Conservation (phyloP, 2,888 invertebrate species). For the Steinernema carpocapsae region DNA sequence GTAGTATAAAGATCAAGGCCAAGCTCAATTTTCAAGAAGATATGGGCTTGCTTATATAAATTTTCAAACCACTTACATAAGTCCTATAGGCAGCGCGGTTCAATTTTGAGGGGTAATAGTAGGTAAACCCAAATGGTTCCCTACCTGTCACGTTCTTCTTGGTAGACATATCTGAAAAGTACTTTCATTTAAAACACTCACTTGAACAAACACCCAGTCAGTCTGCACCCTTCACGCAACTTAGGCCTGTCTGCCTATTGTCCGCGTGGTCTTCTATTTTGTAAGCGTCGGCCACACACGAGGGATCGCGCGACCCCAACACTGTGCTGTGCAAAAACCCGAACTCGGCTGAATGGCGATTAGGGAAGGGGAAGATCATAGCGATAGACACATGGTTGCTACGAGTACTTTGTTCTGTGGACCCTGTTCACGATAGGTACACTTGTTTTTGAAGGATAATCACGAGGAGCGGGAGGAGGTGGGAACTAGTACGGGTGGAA, state of each 20-base stretch:
- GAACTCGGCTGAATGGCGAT: background rate
- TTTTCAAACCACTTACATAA: constrained; percentile 4
- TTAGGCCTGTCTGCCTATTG: background rate
- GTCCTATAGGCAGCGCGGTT: background rate
- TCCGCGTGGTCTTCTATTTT: background rate
- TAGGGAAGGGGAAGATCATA: background rate
- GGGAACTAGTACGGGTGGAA: too few species aligned
- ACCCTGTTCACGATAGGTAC: background rate
- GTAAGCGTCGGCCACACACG: background rate
- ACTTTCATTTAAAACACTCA: background rate
- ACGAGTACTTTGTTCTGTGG: constrained; percentile 25
- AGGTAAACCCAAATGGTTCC: background rate
- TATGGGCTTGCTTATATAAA: too few species aligned
- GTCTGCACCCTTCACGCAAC: background rate
- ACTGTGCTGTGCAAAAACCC: background rate
- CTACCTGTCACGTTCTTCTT: background rate
- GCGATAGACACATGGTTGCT: constrained; percentile 24
- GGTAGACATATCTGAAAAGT: background rate
- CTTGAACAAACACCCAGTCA: background rate
- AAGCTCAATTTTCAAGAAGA: too few species aligned
- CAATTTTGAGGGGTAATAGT: background rate
- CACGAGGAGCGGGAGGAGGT: too few species aligned
- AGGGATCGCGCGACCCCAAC: background rate
- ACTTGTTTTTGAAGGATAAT: too few species aligned
- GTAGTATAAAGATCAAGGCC: too few species aligned